Base-by-base conservation (phyloP, 2,888 invertebrate species). In the Acleris holmiana region DNA sequence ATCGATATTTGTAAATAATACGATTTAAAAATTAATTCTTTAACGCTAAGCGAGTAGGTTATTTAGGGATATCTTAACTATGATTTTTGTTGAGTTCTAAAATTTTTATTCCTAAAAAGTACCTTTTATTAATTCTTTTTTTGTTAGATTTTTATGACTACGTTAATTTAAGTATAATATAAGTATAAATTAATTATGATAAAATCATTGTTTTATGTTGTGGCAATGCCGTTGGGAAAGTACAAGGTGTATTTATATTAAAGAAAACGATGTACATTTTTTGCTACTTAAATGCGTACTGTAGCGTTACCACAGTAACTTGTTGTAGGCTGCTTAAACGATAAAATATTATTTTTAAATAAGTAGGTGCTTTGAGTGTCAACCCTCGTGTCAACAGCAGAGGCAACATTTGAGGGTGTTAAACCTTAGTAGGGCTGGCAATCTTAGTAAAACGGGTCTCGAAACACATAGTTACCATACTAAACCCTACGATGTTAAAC, bases 21-120 rank as follows among this genome's bases (percentile, higher is more conserved):
- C 77, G 74, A 61, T 67, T 72, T 74, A 79, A 83, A 75, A 67
- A 71, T 70, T 29, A 56, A 19, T 17, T 46, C 13, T 23, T 59
- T 85, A 83, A 77, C 86, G 83, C 82, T 85, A 82, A 87, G 87
- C 84, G 86, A 77, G 64, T 85, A 84, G 68, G 68, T 82, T 78
- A 76, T 60, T 62, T 78, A 75, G 79, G 82, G 78, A 82, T 83
- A 79, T 80, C 81, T 79, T 74, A 72, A 72, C 72, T 72, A 72
- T 76, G 48, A 61, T 48, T 74, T 71, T 89, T 89, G 89, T 89
- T 89, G 85, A 85, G 73, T 82, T 87, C 86, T 88, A 83, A 86
- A 89, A 84, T 76, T 78, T 87, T 86, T 89, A 91, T 91, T 92
- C 91, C 91, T 92, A 90, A 83, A 79, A 85, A 77, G 89, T 90